Evolutionary conservation across 2,797 vertebrate species (phyloP).

Genomic region (Amazona finschi): DNA sequence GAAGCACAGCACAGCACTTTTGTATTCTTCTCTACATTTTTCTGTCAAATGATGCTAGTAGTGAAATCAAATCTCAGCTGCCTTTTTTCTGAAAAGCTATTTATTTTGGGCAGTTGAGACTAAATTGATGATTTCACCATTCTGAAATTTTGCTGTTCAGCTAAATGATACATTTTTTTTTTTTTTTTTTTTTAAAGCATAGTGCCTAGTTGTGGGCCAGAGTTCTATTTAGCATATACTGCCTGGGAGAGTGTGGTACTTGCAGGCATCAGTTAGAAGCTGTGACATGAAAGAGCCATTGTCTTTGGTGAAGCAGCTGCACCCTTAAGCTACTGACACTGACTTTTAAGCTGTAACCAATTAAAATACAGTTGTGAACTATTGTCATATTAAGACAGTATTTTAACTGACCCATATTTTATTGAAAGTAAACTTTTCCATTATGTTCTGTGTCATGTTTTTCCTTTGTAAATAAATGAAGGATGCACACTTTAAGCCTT

Average conservation of each 20-base stretch:
- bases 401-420: not conserved
- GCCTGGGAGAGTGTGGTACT: not conserved
- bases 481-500: not conserved
- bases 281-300: slow-evolving; percentile 56
- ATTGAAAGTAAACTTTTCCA: not conserved
- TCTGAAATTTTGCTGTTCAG: slow-evolving; percentile 11
- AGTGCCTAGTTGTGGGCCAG: not conserved
- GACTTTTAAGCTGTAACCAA: slow-evolving; percentile 12
- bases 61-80: not conserved
- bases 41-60: not conserved
- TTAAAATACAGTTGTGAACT: not conserved
- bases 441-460: not conserved
- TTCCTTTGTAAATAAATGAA: not conserved
- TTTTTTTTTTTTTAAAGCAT: not conserved
- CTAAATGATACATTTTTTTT: not conserved
- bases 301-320: slow-evolving; percentile 46
- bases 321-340: not conserved
- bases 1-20: not conserved
- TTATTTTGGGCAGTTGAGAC: not conserved
- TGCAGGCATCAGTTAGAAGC: not conserved
- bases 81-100: not conserved
- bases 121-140: not conserved
- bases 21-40: not conserved
- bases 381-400: not conserved
- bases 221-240: not conserved